A percentile compares a stretch with the other conserved stretches of the same genome.
Evolutionary conservation across 1,140 invertebrate species (phyloP).

Genomic region (Drosophila albomicans): DNA sequence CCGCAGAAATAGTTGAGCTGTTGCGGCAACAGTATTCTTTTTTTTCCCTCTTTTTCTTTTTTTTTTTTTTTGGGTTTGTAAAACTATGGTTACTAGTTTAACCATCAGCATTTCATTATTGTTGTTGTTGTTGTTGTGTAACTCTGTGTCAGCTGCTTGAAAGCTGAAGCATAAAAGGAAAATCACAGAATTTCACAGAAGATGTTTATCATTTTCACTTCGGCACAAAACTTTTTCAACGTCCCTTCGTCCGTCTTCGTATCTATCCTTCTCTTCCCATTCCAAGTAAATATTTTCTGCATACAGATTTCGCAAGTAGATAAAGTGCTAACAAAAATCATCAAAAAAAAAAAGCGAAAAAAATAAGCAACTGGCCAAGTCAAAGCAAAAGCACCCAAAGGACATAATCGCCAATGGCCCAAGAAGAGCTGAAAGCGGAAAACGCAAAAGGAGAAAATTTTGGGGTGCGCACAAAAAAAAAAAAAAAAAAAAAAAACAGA

Average conservation of each 20-base stretch:
- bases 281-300: slow-evolving; percentile 74
- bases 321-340: slow-evolving; percentile 57
- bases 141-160: slow-evolving; percentile 54
- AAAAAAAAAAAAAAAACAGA: background rate
- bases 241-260: background rate
- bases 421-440: slow-evolving; percentile 62
- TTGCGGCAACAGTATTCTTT: slow-evolving; percentile 27
- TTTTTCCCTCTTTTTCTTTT: too few relatives aligned
- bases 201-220: slow-evolving; percentile 63
- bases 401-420: slow-evolving; percentile 78
- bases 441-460: slow-evolving; percentile 4
- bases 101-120: background rate
- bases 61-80: background rate
- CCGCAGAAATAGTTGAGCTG: slow-evolving; percentile 49
- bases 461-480: background rate
- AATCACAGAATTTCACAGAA: slow-evolving; percentile 80
- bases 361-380: slow-evolving; percentile 45
- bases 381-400: slow-evolving; percentile 75
- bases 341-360: slow-evolving; percentile 19
- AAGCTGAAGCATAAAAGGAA: slow-evolving; percentile 57
- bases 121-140: slow-evolving; percentile 13
- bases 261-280: background rate
- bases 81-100: slow-evolving; percentile 15
- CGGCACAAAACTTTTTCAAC: slow-evolving; percentile 59
- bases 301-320: slow-evolving; percentile 80